Conservation (phyloP, 2,113 vertebrate species). For the Xyrauchen texanus region DNA sequence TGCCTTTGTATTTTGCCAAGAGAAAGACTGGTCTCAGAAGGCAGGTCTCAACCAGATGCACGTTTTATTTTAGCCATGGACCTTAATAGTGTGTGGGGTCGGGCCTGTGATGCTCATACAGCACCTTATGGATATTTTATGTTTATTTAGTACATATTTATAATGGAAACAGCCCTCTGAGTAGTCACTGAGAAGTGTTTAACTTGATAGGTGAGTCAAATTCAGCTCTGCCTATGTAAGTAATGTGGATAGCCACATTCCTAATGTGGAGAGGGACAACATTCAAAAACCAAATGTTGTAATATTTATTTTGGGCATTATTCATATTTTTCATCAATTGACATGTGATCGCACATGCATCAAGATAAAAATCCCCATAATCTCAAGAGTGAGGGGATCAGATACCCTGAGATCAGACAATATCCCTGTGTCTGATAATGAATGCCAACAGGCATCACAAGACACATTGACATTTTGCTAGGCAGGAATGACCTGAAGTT, state of each 20-base stretch:
- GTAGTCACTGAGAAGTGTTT: slow-evolving; percentile 3
- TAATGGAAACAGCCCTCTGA: slow-evolving; percentile 27
- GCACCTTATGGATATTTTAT: slow-evolving; percentile 24
- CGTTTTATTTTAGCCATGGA: not conserved
- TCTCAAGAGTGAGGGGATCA: not conserved
- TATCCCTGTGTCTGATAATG: slow-evolving; percentile 41
- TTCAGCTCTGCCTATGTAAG: not conserved
- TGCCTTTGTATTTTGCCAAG: slow-evolving; percentile 65
- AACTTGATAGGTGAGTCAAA: slow-evolving; percentile 17
- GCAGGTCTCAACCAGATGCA: slow-evolving; percentile 39
- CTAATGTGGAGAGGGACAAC: slow-evolving; percentile 19
- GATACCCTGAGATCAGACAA: slow-evolving; percentile 30
- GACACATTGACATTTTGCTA: slow-evolving; percentile 40
- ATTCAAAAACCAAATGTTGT: slow-evolving; percentile 49
- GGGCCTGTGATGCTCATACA: not conserved
- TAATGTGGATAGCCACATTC: slow-evolving; percentile 23
- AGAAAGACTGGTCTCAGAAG: slow-evolving; percentile 55
- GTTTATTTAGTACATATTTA: slow-evolving; percentile 39
- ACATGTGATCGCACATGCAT: not conserved
- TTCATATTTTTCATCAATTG: slow-evolving; percentile 1
- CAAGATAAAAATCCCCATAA: not conserved
- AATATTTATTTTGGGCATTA: slow-evolving; percentile 7
- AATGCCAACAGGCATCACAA: slow-evolving; percentile 43
- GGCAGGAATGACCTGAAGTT: slow-evolving; percentile 57
- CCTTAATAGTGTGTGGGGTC: slow-evolving; percentile 19